These are phyloP conservation scores for Pipistrellus kuhlii DNA, from an alignment of 2,797 vertebrate species.

Conservation along the genomic window DNA sequence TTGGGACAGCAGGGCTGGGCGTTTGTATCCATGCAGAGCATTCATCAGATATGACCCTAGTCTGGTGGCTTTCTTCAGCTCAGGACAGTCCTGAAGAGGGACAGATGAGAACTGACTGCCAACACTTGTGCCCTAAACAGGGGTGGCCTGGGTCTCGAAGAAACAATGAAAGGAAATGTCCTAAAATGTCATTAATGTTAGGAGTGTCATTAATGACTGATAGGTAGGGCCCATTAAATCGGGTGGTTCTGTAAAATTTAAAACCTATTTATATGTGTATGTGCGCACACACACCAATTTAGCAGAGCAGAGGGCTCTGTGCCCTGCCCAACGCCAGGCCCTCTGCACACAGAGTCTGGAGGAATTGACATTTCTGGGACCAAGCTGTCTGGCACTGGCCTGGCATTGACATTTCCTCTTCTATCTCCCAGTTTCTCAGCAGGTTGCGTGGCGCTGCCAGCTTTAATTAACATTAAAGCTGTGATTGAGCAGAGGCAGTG, in stretches of 20 bases:
- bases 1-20: neutral
- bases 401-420: constrained; percentile 30
- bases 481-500: constrained; percentile 93
- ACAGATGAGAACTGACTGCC: neutral
- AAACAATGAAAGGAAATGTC: neutral
- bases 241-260: neutral
- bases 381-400: neutral
- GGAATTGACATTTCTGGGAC: neutral
- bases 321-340: neutral
- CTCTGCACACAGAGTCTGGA: neutral
- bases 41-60: neutral
- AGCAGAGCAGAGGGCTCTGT: neutral
- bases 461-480: constrained; percentile 92
- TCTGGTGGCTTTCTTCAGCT: neutral
- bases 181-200: neutral
- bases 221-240: neutral
- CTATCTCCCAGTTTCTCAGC: constrained; percentile 89
- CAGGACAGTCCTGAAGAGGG: neutral
- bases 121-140: neutral
- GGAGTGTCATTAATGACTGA: neutral
- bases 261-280: neutral
- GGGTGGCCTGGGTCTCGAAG: neutral
- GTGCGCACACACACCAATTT: too few relatives aligned
- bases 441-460: constrained; percentile 91
- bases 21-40: neutral